A percentile compares a stretch with the other conserved stretches of the same genome.
Evolutionary conservation across 2,113 vertebrate genomes (phyloP).

Genomic region (Hymenochirus boettgeri): DNA sequence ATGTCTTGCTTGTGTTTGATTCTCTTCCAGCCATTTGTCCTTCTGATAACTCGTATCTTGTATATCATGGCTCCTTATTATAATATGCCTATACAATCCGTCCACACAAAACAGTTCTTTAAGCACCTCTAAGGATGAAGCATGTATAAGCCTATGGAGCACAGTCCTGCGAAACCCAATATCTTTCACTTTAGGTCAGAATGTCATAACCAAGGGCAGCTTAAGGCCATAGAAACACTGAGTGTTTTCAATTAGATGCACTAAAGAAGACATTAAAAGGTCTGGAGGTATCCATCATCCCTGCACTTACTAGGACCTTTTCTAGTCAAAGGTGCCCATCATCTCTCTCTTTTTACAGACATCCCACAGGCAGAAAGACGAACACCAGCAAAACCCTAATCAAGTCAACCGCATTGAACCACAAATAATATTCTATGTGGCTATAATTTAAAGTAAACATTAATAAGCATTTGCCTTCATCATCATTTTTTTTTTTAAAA

Average conservation of each 20-base stretch:
- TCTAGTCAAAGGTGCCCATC: conserved; percentile 4
- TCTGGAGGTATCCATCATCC: conserved; percentile 12
- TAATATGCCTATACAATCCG: too few relatives aligned
- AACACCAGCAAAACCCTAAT: neutral
- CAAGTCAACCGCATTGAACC: too few relatives aligned
- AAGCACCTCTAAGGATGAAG: neutral
- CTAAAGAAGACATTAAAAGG: conserved; percentile 8
- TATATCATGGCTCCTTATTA: too few relatives aligned
- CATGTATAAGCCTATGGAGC: neutral
- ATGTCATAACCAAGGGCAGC: conserved; percentile 10
- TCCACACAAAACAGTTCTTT: too few relatives aligned
- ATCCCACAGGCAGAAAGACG: neutral
- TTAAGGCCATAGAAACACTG: conserved; percentile 3
- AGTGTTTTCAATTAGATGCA: conserved; percentile 14
- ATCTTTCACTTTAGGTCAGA: conserved; percentile 9
- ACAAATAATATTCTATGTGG: too few relatives aligned
- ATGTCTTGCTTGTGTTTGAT: too few relatives aligned
- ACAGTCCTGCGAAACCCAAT: neutral
- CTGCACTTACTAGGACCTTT: conserved; percentile 1
- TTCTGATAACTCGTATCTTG: too few relatives aligned
- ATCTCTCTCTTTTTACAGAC: neutral
- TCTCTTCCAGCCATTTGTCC: too few relatives aligned
- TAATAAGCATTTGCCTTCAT: neutral
- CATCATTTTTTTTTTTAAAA: neutral
- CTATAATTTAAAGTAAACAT: neutral